Base-by-base conservation (phyloP, 2,888 invertebrate species). In the Phortica magna region DNA sequence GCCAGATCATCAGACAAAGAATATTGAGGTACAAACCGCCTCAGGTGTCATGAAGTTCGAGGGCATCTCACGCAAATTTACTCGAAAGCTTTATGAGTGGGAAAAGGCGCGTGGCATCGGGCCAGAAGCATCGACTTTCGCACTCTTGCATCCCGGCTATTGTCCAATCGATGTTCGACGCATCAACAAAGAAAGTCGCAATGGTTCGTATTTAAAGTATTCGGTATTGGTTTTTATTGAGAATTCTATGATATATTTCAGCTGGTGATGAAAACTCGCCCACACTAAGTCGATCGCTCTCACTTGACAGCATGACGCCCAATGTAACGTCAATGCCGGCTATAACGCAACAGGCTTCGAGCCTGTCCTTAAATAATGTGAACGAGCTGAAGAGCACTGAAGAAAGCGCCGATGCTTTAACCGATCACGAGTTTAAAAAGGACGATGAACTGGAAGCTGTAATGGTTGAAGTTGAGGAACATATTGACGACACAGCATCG, bases 1-100 rank as follows among this genome's bases (percentile, higher is more conserved):
- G 10, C 85, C 85, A 3, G 93, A 93, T 65, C 92, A 92, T 78
- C 92, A 93, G 73, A 93, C 93, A 80, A 94, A 95, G 87, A 96
- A 97, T 90, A 95, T 97, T 7, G 92, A 96, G 71, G 96, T 97
- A 0, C 95, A 95, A 88, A 97, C 97, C 0, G 95, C 96, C 0
- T 95, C 95, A 0, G 96, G 97, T 0, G 95, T 96, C 48, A 96
- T 96, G 90, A 94, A 96, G 89, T 97, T 97, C 88, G 95, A 96
- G 93, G 96, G 94, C 10, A 97, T 98, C 82, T 97, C 97, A 0
- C 94, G 96, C 65, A 97, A 97, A 83, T 98, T 98, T 91, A 97
- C 97, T 0, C 95, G 96, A 41, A 97, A 97, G 88, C 93, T 98
- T 0, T 97, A 97, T 90, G 97, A 98, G 90, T 98, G 98, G 98